phyloP scores from a whole-genome alignment of 2,888 invertebrate species.

The Pachydiplax longipennis region DNA sequence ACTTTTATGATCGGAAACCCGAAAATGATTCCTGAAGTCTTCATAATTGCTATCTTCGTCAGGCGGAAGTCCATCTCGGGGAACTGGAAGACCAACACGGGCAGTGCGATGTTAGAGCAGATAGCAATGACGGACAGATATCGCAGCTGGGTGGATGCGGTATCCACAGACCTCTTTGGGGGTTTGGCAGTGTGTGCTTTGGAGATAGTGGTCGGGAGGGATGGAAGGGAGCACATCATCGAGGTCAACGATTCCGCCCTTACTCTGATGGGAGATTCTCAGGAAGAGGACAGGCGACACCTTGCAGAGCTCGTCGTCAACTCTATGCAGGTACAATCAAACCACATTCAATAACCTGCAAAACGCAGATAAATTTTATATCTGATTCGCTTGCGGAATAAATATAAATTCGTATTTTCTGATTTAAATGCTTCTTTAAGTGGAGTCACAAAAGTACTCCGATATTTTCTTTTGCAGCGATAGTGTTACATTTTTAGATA shows the following conservation, averaged over 20 bases:
- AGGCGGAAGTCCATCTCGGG: constrained; percentile 99
- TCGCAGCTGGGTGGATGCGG: constrained; percentile 93
- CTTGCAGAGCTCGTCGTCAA: constrained; percentile 92
- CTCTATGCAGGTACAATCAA: constrained; percentile 94
- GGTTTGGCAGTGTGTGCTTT: constrained; percentile 94
- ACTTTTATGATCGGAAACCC: no score
- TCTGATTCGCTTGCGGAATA: no score
- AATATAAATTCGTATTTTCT: no score
- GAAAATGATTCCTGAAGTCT: no score
- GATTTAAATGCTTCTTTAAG: no score
- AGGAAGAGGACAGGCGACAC: constrained; percentile 94
- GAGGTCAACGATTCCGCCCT: constrained; percentile 96
- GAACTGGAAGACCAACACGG: constrained; percentile 99
- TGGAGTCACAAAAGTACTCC: no score
- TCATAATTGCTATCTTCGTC: constrained; percentile 48
- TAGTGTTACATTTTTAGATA: no score
- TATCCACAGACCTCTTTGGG: constrained; percentile 67
- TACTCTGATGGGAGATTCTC: constrained; percentile 91
- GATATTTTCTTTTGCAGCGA: no score
- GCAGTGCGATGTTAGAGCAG: constrained; percentile 97
- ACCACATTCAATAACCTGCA: no score
- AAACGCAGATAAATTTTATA: no score
- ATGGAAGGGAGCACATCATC: constrained; percentile 92
- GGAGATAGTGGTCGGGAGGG: constrained; percentile 90
- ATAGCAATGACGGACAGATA: constrained; percentile 94